Base-by-base conservation (phyloP, 1,140 invertebrate genomes). In the Drosophila willistoni region DNA sequence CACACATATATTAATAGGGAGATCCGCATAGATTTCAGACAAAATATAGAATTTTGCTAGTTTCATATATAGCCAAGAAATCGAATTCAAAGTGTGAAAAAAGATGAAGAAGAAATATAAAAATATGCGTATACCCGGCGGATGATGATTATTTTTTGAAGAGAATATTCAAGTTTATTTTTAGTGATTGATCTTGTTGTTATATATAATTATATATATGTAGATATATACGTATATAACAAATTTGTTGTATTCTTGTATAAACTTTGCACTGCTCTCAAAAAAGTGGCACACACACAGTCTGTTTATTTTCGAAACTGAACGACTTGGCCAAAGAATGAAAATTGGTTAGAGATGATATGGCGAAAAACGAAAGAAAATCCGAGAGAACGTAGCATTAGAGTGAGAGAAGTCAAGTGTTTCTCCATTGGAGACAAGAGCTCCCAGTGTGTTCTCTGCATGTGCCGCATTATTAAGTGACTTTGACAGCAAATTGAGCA, bases 291-390 rank as follows among this genome's bases (percentile, higher is more conserved):
- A 87, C 84, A 87, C 81, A 87, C 84, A 87, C 84, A 75, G 77
- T 80, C 81, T 87, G 85, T 90, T 89, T 89, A 89, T 89, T 89
- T 87, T 90, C 84, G 84, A 89, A 51, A 90, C 77, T 83, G 84
- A 80, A 67, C 34, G 34, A 70, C 75, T 77, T 68, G 76, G 75
- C 51, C 59, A 70, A 83, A 73, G 41, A 77, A 77, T 70, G 51
- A 57, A 64, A 86, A 86, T 73, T 72, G 69, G 44, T 51, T 51
- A 51, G 44, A 22, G 44, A 51, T 22, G 14, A 47, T 19, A 47
- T 47, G 19, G 44, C 9, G 19, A 77, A 60, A 57, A 60, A 65
- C 61, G 54, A 63, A 60, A 57, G 42, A 9, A 51, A 47, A 47
- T 47, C 44, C 2, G 17, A 51, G 44, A 51, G 44, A 12, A 19